A percentile compares a stretch with the other conserved stretches of the same genome.
These are phyloP conservation scores for Drosophila equinoxialis DNA, from an alignment of 1,140 invertebrate genomes.

Conservation along the genomic window DNA sequence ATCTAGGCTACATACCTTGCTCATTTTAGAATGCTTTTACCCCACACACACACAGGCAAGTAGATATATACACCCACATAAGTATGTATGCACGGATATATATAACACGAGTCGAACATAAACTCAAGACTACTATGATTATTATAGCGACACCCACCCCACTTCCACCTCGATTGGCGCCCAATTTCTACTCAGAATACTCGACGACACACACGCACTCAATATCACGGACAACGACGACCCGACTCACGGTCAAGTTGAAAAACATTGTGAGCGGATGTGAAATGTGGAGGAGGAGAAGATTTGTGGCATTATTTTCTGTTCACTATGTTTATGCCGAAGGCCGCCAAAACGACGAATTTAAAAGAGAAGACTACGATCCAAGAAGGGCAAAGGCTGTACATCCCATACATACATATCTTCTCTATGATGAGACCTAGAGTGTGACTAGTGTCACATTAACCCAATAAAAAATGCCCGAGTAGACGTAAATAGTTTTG, in stretches of 20 bases:
- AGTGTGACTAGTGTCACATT: constrained; percentile 61
- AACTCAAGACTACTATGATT: constrained; percentile 71
- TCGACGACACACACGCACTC: constrained; percentile 31
- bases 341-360: constrained; percentile 6
- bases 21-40: constrained; percentile 30
- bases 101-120: constrained; percentile 69
- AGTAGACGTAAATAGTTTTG: constrained; percentile 23
- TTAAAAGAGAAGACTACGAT: constrained; percentile 10
- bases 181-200: constrained; percentile 58
- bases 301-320: constrained; percentile 3
- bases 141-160: constrained; percentile 77
- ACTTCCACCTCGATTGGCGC: constrained; percentile 58
- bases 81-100: too few relatives aligned
- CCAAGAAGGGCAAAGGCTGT: constrained; percentile 28
- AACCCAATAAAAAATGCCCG: constrained; percentile 72
- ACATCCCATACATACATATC: background rate
- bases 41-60: background rate
- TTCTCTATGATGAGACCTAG: constrained; percentile 17
- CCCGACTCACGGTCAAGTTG: constrained; percentile 75
- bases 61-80: background rate
- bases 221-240: constrained; percentile 66
- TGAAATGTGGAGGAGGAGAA: constrained; percentile 41
- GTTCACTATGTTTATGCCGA: constrained; percentile 1
- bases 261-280: constrained; percentile 77
- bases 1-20: constrained; percentile 15